Conservation (phyloP, 2,797 vertebrate genomes). For the Rhinella marina region DNA sequence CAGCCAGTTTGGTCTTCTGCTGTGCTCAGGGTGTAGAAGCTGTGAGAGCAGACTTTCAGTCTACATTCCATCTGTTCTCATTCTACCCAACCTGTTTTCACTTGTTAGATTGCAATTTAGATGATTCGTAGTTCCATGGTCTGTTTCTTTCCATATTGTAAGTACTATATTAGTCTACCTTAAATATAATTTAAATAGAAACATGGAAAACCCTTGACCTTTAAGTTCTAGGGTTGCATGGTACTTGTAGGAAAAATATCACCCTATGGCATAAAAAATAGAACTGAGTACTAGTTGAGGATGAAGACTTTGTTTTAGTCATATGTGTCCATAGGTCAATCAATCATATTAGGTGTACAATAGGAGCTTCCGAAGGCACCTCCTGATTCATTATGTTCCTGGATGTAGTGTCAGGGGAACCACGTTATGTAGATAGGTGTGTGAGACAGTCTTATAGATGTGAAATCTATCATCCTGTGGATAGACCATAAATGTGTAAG, state of each 20-base stretch:
- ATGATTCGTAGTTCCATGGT: conserved; percentile 42
- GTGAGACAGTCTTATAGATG: too few species aligned
- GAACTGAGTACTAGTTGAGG: not conserved
- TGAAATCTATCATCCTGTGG: too few species aligned
- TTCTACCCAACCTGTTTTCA: conserved; percentile 54
- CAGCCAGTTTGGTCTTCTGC: conserved; percentile 35
- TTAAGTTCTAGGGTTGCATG: not conserved
- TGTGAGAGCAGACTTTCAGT: conserved; percentile 55
- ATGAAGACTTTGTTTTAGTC: not conserved
- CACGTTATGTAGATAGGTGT: too few species aligned
- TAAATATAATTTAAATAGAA: not conserved
- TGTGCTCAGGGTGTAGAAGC: conserved; percentile 27
- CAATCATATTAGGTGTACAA: not conserved
- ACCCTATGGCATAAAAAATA: not conserved
- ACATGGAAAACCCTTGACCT: not conserved
- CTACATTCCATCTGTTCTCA: conserved; percentile 58
- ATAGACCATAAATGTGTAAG: too few species aligned
- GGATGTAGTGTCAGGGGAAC: too few species aligned
- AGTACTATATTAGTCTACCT: conserved; percentile 14
- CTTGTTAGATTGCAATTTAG: conserved; percentile 55
- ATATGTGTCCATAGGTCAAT: not conserved
- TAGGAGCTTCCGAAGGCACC: too few species aligned
- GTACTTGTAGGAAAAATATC: not conserved
- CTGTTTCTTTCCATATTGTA: conserved; percentile 33
- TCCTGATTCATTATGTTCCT: too few species aligned